These are phyloP conservation scores for Aphis craccivora DNA, from an alignment of 1,140 invertebrate genomes.

Conservation along the genomic window DNA sequence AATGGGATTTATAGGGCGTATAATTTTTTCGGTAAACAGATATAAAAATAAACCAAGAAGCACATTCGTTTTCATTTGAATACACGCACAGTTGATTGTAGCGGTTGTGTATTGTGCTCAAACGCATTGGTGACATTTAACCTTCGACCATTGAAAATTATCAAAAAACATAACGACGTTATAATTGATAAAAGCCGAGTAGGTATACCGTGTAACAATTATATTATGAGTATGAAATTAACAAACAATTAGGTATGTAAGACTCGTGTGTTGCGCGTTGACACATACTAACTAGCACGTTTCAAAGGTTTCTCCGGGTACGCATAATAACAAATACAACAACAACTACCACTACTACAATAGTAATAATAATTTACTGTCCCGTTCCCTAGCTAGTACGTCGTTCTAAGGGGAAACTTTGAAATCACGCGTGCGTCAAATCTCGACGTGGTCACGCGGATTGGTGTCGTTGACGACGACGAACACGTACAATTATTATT, in stretches of 20 bases:
- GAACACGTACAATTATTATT: neutral
- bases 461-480: neutral
- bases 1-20: neutral
- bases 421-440: neutral
- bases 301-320: neutral
- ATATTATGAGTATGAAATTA: neutral
- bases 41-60: neutral
- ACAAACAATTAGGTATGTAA: neutral
- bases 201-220: neutral
- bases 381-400: neutral
- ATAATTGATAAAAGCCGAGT: neutral
- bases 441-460: neutral
- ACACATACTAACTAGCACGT: neutral
- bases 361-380: conserved; percentile 1
- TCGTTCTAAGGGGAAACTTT: neutral
- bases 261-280: neutral
- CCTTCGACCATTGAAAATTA: neutral
- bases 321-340: neutral
- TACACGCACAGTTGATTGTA: neutral
- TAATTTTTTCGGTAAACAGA: neutral
- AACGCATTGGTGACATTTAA: neutral
- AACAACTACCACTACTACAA: neutral
- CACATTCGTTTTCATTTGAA: neutral
- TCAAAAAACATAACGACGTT: neutral
- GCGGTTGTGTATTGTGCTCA: too few relatives aligned